These are phyloP conservation scores for Neodiprion fabricii DNA, from an alignment of 1,140 invertebrate genomes.

Conservation along the genomic window DNA sequence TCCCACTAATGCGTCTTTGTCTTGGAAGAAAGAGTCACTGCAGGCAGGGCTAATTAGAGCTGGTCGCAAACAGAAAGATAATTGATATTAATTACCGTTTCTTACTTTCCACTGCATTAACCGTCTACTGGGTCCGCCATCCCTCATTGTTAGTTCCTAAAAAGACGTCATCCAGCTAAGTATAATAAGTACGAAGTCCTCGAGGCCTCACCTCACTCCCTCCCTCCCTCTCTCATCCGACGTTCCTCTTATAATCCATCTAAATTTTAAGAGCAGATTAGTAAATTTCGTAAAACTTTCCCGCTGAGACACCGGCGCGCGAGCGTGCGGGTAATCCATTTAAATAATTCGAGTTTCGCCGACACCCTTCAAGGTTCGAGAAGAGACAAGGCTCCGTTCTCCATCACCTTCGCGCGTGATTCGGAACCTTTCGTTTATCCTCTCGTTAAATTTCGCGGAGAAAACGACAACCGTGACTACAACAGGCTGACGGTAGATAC, in stretches of 20 bases:
- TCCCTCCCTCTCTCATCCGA: slow-evolving; percentile 4
- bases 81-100: slow-evolving; percentile 63
- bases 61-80: slow-evolving; percentile 54
- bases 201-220: background rate
- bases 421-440: too few species aligned
- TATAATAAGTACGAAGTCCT: slow-evolving; percentile 58
- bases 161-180: slow-evolving; percentile 55
- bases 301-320: slow-evolving; percentile 32
- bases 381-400: background rate
- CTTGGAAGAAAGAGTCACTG: slow-evolving; percentile 36
- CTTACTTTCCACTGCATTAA: slow-evolving; percentile 61
- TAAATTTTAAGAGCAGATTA: slow-evolving; percentile 60
- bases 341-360: slow-evolving; percentile 58
- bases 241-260: slow-evolving; percentile 58
- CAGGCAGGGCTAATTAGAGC: slow-evolving; percentile 50
- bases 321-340: slow-evolving; percentile 52
- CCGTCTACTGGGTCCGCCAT: slow-evolving; percentile 58
- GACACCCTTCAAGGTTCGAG: slow-evolving; percentile 28
- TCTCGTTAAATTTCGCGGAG: too few species aligned
- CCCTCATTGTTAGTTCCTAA: slow-evolving; percentile 61
- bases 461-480: too few species aligned
- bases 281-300: slow-evolving; percentile 50
- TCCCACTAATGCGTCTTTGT: slow-evolving; percentile 52
- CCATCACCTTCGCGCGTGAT: too few species aligned
- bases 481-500: too few species aligned